Base-by-base conservation (phyloP, 2,797 vertebrate species). In the Melanitta fusca region DNA sequence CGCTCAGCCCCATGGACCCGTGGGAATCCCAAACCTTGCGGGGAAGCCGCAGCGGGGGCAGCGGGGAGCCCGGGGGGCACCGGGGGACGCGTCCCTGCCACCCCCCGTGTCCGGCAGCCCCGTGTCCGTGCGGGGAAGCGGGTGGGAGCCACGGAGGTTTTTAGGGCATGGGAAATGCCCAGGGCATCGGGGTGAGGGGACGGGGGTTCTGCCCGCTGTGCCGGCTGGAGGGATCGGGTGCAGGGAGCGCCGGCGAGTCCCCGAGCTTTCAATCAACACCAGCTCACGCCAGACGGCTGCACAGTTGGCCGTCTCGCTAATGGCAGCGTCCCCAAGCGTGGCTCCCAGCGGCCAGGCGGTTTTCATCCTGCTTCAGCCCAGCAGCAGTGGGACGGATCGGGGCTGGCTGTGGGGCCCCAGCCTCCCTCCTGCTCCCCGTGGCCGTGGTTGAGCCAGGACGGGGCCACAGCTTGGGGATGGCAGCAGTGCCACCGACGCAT, bases 41-140 rank as follows among this genome's bases (percentile, higher is more conserved):
- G 62, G 62, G 62, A 43, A 43, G 62, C 30, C 19, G 28, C 27
- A 16, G 51, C 41, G 17, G 1, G 39, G 34, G 8, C 8, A 62
- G 3, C 0, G 0, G 11, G 39, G 27, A 16, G 5, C 16, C 17
- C 10, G 4, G 38, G 38, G 61, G 19, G 16, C 0, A 0, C 18
- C 24, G 3, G 34, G 32, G 36, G 8, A 25, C 1, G 4, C 2
- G 1, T 43, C 70, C 74, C 58, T 70, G 51, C 41, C 62, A 32
- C 51, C 49, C 69, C 69, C 58, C 32, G 22, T 28, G 2, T 82
- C 41, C 10, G 2, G 22, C 21, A 70, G 53, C 34, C 14, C 47
- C 18, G 13, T 41, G 20, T 38, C 73, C 4, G 1, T 22, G 11
- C 6, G 1, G 45, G 34, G 10, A 28, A 28, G 54, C 43, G 34